Evolutionary conservation across 2,113 vertebrate genomes (phyloP), one percentile per base, ranked within the genome.

Genomic region (Sinosuthora webbiana): DNA sequence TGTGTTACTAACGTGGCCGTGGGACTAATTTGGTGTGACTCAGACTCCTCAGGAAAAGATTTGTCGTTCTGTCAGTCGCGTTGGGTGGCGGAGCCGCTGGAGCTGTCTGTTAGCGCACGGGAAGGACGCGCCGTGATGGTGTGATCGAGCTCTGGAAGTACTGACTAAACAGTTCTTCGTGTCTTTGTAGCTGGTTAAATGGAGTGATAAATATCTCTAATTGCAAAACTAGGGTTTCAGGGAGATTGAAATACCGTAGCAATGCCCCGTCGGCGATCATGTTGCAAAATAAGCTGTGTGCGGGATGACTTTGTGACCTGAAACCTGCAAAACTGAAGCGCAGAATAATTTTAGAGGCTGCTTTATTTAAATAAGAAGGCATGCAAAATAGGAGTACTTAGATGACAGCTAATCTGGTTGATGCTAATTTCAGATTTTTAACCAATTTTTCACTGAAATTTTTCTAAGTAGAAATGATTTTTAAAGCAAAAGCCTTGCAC

Each of bases 21-120:
- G 79, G 83, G 90, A 59, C 90, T 96, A 83, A 97, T 93, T 90
- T 59, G 79, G 92, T 83, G 87, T 75, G 93, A 92, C 92, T 88
- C 64, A 12, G 31, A 6, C 33, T 93, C 45, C 52, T 68, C 39
- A 49, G 92, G 82, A 88, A 37, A 60, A 60, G 90, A 90, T 91
- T 75, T 96, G 92, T 94, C 85, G 41, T 83, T 71, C 82, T 90
- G 93, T 93, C 96, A 90, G 45, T 95, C 4, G 28, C 28, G 59
- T 56, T 55, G 73, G 76, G 73, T 89, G 95, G 53, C 86, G 55
- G 83, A 89, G 45, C 86, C 73, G 33, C 57, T 55, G 50, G 49
- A 92, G 64, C 67, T 90, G 75, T 55, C 90, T 90, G 71, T 25
- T 94, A 93, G 37, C 39, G 73, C 28, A 31, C 24, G 83, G 65